Evolutionary conservation across 2,797 vertebrate genomes (phyloP).

Genomic region (Muscicapa comitata): DNA sequence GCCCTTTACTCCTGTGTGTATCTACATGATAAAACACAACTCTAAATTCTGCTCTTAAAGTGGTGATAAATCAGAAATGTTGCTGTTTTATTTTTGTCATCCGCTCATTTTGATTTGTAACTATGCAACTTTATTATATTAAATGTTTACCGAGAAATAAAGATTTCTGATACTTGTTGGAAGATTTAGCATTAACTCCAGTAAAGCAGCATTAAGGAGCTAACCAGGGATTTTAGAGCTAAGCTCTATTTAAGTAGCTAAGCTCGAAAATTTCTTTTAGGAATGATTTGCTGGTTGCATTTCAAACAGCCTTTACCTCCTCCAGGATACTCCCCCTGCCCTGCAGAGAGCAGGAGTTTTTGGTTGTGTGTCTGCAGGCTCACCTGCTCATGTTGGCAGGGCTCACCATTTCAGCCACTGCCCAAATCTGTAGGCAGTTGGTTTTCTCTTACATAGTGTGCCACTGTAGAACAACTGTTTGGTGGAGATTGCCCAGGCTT

Average conservation of each 20-base stretch:
- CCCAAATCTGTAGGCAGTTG: neutral
- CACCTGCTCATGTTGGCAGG: neutral
- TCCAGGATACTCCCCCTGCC: neutral
- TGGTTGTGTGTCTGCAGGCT: neutral
- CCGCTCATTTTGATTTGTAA: neutral
- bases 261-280: neutral
- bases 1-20: neutral
- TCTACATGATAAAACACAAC: neutral
- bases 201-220: slow-evolving; percentile 30
- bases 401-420: neutral
- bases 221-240: slow-evolving; percentile 44
- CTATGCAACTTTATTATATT: neutral
- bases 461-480: neutral
- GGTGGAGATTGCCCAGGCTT: neutral
- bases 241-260: slow-evolving; percentile 43
- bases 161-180: neutral
- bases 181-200: slow-evolving; percentile 14
- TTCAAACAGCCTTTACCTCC: neutral
- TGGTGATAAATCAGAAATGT: neutral
- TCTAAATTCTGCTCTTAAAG: neutral
- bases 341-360: neutral
- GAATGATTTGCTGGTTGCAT: neutral
- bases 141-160: neutral
- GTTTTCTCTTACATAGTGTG: neutral
- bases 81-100: neutral